Percentiles rank a stretch among this genome's conserved stretches.
phyloP scores from a whole-genome alignment of 2,888 invertebrate species.

The Neocrepidodera transversa region DNA sequence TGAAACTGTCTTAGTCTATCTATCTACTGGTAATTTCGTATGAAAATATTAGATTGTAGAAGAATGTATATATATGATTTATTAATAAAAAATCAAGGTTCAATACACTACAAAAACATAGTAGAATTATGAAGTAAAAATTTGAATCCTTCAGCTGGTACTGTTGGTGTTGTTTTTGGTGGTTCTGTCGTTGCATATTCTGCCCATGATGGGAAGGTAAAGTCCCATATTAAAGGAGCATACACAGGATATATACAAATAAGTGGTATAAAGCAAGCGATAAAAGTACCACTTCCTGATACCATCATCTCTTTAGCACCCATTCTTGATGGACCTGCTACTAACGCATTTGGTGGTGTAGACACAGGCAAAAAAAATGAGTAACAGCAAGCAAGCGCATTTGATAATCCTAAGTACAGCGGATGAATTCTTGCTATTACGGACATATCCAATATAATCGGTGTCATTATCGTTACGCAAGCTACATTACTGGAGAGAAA shows the following conservation, averaged over 20 bases:
- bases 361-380: conserved; percentile 95
- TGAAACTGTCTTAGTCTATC: too few species aligned
- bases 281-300: conserved; percentile 72
- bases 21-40: too few species aligned
- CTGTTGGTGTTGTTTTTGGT: too few species aligned
- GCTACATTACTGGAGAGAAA: conserved; percentile 87
- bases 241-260: conserved; percentile 77
- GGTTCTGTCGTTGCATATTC: neutral
- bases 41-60: too few species aligned
- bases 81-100: too few species aligned
- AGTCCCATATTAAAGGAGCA: conserved; percentile 73
- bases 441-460: conserved; percentile 81
- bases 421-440: conserved; percentile 73
- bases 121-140: too few species aligned
- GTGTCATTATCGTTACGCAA: conserved; percentile 85
- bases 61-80: too few species aligned
- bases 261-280: conserved; percentile 75
- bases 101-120: too few species aligned
- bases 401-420: conserved; percentile 87
- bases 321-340: conserved; percentile 83
- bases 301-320: conserved; percentile 79
- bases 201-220: conserved; percentile 71
- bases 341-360: conserved; percentile 94
- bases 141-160: too few species aligned
- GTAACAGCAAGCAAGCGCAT: conserved; percentile 86